Base-by-base conservation (phyloP, 1,140 invertebrate genomes). In the Gonioctena quinquepunctata region DNA sequence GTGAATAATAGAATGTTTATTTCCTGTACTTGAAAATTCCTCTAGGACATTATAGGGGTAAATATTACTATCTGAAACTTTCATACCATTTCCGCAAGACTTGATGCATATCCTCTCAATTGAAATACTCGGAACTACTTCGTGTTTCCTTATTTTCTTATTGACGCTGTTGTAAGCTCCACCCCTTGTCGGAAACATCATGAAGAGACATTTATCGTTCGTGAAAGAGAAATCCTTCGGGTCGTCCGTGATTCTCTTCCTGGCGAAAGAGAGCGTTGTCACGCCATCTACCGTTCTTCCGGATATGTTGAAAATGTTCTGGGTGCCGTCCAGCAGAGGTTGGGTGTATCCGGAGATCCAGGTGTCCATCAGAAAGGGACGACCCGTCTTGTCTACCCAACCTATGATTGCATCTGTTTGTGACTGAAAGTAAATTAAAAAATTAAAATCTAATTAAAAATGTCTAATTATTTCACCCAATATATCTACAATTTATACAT, bases 141-240 rank as follows among this genome's bases (percentile, higher is more conserved):
- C 87, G 80, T 98, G 96, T 76, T 95, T 95, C 61, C 89, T 86
- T 42, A 96, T 95, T 76, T 92, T 92, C 82, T 96, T 96, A 80
- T 91, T 94, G 8, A 94, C 92, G 13, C 90, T 85, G 82, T 96
- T 91, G 82, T 93, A 95, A 3, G 83, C 85, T 2, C 96, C 95
- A 6, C 96, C 96, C 80, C 91, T 90, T 0, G 93, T 88, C 1
- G 94, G 92, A 86, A 95, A 97, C 87, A 97, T 92, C 81, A 97
- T 88, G 83, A 95, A 96, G 2, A 94, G 83, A 80, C 95, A 97
- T 57, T 91, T 86, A 4, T 91, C 89, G 75, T 95, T 91, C 0
- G 91, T 91, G 82, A 97, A 96, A 23, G 91, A 90, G 26, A 95
- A 83, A 82, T 97, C 95, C 86, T 89, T 90, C n/a, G 82, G 81